Percentiles rank a stretch among this genome's conserved stretches.
Evolutionary conservation across 2,888 invertebrate species (phyloP).

Genomic region (Anoncus sp.): DNA sequence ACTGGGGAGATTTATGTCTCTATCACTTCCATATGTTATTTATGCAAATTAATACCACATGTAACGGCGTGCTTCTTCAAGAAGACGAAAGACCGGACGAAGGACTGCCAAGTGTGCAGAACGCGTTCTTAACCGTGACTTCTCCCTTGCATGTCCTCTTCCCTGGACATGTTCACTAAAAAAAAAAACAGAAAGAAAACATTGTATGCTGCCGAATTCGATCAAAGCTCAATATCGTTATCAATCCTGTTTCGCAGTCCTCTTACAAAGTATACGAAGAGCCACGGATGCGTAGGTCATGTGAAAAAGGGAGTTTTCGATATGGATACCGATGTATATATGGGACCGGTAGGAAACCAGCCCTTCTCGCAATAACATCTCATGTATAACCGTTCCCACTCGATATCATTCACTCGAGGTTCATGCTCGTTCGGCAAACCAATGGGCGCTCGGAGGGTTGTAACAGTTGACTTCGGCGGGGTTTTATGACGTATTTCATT

Average conservation of each 20-base stretch:
- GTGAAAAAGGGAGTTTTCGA: slow-evolving; percentile 40
- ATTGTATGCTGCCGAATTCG: slow-evolving; percentile 22
- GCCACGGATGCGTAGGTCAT: neutral
- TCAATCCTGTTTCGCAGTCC: neutral
- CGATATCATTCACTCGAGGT: slow-evolving; percentile 52
- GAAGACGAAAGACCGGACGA: slow-evolving; percentile 32
- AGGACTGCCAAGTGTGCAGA: neutral
- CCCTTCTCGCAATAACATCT: slow-evolving; percentile 51
- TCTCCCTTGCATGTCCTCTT: slow-evolving; percentile 19
- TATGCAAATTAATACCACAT: slow-evolving; percentile 62
- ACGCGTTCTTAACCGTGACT: slow-evolving; percentile 13
- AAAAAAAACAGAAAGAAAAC: slow-evolving; percentile 13
- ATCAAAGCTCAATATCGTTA: neutral
- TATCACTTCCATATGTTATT: slow-evolving; percentile 53
- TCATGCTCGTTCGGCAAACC: slow-evolving; percentile 55
- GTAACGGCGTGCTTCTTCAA: slow-evolving; percentile 24
- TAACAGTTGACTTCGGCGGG: slow-evolving; percentile 73
- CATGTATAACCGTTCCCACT: slow-evolving; percentile 49
- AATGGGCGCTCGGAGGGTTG: slow-evolving; percentile 70
- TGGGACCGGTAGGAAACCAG: slow-evolving; percentile 39
- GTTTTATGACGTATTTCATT: slow-evolving; percentile 76
- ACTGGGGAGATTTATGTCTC: slow-evolving; percentile 56
- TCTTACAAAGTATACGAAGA: slow-evolving; percentile 31
- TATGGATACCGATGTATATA: slow-evolving; percentile 17
- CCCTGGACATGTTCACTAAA: slow-evolving; percentile 14